Conservation (phyloP, 2,888 invertebrate species). For the Thumatha senex region DNA sequence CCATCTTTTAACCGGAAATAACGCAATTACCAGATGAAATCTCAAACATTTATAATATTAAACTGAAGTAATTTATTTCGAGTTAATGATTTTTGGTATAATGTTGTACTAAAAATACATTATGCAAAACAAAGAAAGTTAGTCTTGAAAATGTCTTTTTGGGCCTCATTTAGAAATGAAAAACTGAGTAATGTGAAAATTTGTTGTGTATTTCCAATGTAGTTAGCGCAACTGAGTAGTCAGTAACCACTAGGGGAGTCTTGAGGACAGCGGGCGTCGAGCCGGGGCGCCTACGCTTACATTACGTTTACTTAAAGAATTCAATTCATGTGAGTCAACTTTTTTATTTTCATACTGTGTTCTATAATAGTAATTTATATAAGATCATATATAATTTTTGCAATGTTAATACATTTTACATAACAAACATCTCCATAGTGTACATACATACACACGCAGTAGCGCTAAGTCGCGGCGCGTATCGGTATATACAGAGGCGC, state of each 20-base stretch:
- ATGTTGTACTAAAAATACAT: too few species aligned
- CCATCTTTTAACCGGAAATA: too few species aligned
- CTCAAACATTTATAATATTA: too few species aligned
- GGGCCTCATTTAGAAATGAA: slow-evolving; percentile 60
- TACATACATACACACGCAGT: slow-evolving; percentile 73
- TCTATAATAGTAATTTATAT: slow-evolving; percentile 83
- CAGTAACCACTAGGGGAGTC: slow-evolving; percentile 47
- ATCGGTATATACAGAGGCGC: slow-evolving; percentile 63
- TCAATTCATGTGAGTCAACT: slow-evolving; percentile 80
- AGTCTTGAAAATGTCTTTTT: too few species aligned
- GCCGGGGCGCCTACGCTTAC: slow-evolving; percentile 61
- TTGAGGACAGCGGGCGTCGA: slow-evolving; percentile 48
- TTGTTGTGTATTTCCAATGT: slow-evolving; percentile 74
- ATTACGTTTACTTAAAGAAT: slow-evolving; percentile 72
- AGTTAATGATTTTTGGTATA: too few species aligned
- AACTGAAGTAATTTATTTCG: too few species aligned
- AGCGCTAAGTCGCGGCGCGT: slow-evolving; percentile 53
- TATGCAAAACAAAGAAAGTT: too few species aligned
- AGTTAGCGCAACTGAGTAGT: slow-evolving; percentile 62
- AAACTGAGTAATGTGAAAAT: slow-evolving; percentile 74
- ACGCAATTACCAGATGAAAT: too few species aligned
- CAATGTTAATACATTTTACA: slow-evolving; percentile 83
- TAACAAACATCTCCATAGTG: slow-evolving; percentile 81
- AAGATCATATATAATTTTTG: slow-evolving; percentile 83
- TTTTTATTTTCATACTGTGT: slow-evolving; percentile 82